Conservation (phyloP, 2,797 vertebrate genomes). For the Spinus pinus region DNA sequence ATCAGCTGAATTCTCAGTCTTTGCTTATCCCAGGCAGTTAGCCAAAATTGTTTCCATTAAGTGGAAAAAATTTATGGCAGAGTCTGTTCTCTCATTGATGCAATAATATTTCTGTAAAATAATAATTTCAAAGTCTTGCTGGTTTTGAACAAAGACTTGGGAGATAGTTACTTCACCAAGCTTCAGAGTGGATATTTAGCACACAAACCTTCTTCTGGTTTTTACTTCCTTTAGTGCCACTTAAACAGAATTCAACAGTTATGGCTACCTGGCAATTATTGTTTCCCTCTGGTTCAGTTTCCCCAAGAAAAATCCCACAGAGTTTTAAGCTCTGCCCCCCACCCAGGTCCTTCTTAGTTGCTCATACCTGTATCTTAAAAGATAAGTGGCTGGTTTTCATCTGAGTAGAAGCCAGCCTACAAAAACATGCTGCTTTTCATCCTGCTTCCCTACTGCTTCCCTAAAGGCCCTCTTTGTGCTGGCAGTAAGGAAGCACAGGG, state of each 20-base stretch:
- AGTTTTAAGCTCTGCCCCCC: background rate
- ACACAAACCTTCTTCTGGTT: background rate
- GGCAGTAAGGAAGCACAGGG: background rate
- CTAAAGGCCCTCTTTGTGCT: background rate
- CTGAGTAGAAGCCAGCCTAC: background rate
- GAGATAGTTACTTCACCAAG: background rate
- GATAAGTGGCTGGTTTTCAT: background rate
- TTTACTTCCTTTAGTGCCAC: background rate
- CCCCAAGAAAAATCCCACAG: background rate
- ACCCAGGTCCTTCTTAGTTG: background rate
- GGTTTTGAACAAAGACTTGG: background rate
- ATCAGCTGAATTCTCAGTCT: background rate
- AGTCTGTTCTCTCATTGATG: background rate
- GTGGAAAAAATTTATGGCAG: background rate
- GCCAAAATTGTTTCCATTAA: conserved; percentile 4
- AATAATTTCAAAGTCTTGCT: background rate
- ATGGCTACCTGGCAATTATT: background rate
- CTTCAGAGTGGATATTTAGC: background rate
- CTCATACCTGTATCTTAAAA: background rate
- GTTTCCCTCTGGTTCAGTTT: background rate
- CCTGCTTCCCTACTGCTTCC: background rate
- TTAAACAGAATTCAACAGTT: background rate
- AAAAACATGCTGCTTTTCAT: background rate
- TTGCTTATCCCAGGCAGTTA: background rate
- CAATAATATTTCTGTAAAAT: background rate